Evolutionary conservation across 2,888 invertebrate species (phyloP).

Genomic region (Ectemnius lituratus): DNA sequence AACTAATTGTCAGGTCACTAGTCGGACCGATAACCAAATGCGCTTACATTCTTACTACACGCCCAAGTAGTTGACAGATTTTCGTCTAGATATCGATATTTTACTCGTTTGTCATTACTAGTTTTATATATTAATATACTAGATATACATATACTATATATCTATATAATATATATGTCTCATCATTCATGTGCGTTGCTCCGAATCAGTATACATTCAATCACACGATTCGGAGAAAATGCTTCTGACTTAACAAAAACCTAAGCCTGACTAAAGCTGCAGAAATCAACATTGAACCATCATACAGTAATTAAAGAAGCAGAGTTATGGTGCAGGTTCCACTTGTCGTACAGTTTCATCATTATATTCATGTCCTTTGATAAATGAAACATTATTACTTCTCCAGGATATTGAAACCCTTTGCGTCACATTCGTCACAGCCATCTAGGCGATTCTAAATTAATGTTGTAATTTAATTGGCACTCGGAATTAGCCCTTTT

Average conservation of each 20-base stretch:
- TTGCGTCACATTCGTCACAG: constrained; percentile 26
- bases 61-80: constrained; percentile 44
- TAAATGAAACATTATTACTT: constrained; percentile 38
- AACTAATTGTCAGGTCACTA: background rate
- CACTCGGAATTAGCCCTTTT: background rate
- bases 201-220: background rate
- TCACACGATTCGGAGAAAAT: constrained; percentile 24
- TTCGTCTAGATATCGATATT: constrained; percentile 35
- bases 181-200: background rate
- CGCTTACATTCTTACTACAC: constrained; percentile 43
- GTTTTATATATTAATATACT: constrained; percentile 34
- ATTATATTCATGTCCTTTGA: constrained; percentile 33
- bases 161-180: background rate
- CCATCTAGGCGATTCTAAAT: background rate
- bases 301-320: background rate
- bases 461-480: background rate
- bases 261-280: constrained; percentile 22
- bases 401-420: constrained; percentile 51
- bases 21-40: constrained; percentile 38
- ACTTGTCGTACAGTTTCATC: constrained; percentile 26
- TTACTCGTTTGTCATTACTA: constrained; percentile 51
- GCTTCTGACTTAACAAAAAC: constrained; percentile 13
- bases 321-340: constrained; percentile 1
- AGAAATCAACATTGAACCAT: background rate
- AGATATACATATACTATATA: constrained; percentile 7